phyloP scores from a whole-genome alignment of 2,888 invertebrate species.

The Ctena decussata region DNA sequence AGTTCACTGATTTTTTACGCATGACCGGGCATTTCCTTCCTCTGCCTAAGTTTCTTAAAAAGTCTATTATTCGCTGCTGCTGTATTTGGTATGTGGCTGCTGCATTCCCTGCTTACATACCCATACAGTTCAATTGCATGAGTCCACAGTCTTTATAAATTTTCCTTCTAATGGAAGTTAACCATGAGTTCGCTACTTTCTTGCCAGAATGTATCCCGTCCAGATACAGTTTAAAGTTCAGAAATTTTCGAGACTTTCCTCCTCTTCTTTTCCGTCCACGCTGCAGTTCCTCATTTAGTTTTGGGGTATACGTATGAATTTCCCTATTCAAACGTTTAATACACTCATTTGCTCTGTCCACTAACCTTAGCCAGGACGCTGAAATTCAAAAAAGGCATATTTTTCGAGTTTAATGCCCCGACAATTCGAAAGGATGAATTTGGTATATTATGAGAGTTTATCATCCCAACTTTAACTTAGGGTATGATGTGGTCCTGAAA shows the following conservation, averaged over 20 bases:
- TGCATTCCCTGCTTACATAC: slow-evolving; percentile 23
- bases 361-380: too few relatives aligned
- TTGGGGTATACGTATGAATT: background rate
- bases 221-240: slow-evolving; percentile 7
- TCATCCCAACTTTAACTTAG: too few relatives aligned
- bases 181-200: slow-evolving; percentile 2
- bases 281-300: background rate
- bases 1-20: too few relatives aligned
- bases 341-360: background rate
- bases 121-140: background rate
- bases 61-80: background rate
- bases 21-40: background rate
- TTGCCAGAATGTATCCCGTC: slow-evolving; percentile 2
- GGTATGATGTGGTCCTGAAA: too few relatives aligned
- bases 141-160: background rate
- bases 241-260: background rate
- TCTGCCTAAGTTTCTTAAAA: background rate
- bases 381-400: too few relatives aligned
- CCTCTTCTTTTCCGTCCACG: background rate
- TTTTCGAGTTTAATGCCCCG: too few relatives aligned
- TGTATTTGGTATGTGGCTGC: background rate
- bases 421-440: too few relatives aligned
- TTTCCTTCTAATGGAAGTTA: background rate
- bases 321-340: background rate
- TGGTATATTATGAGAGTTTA: too few relatives aligned